Conservation (phyloP, 2,888 invertebrate species). For the Meteorus colon region DNA sequence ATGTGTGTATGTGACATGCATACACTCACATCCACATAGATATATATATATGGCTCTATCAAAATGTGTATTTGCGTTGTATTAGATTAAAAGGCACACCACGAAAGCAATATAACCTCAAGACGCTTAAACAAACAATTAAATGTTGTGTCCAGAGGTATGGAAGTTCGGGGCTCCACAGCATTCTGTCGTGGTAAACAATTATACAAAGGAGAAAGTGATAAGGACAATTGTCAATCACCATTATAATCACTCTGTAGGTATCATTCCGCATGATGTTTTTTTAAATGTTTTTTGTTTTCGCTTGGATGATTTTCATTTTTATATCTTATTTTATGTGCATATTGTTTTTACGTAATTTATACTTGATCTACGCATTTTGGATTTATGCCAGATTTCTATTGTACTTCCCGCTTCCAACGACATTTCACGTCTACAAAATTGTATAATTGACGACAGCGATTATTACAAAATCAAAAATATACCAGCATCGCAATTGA, state of each 20-base stretch:
- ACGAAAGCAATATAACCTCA: no score
- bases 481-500: constrained; percentile 73
- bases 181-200: constrained; percentile 65
- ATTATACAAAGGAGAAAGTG: constrained; percentile 51
- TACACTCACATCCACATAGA: no score
- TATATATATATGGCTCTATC: no score
- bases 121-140: constrained; percentile 31
- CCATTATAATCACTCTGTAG: constrained; percentile 76
- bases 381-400: constrained; percentile 74
- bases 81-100: no score
- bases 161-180: constrained; percentile 75
- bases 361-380: constrained; percentile 60
- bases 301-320: constrained; percentile 30
- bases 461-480: constrained; percentile 76
- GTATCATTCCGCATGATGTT: constrained; percentile 40
- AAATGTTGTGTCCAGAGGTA: constrained; percentile 78
- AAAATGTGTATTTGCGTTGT: no score
- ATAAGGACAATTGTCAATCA: constrained; percentile 70
- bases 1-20: no score
- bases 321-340: constrained; percentile 22
- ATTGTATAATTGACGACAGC: constrained; percentile 72
- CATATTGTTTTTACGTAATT: constrained; percentile 38
- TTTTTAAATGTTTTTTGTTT: constrained; percentile 35
- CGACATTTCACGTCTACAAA: constrained; percentile 69
- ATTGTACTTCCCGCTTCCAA: constrained; percentile 75